Conservation (phyloP, 2,888 invertebrate species). For the Heterodera filipjevi region DNA sequence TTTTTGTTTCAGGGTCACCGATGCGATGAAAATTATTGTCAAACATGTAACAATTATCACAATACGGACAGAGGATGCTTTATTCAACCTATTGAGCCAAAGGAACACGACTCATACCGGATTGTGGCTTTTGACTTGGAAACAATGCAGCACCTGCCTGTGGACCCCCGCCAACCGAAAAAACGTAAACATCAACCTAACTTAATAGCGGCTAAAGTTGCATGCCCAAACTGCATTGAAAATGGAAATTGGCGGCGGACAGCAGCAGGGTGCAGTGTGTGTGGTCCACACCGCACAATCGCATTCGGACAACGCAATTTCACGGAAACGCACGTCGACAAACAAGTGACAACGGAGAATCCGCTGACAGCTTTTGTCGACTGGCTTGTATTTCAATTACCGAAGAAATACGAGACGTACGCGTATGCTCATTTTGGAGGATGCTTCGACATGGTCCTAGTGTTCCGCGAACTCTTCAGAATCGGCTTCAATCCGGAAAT, state of each 20-base stretch:
- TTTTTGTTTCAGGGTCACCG: neutral
- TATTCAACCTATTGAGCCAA: neutral
- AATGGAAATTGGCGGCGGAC: conserved; percentile 4
- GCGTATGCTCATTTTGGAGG: conserved; percentile 21
- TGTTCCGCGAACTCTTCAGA: conserved; percentile 15
- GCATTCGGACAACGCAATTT: conserved; percentile 1
- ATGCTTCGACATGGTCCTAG: conserved; percentile 24
- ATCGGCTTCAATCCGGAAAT: conserved; percentile 8
- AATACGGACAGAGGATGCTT: neutral
- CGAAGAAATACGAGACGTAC: neutral
- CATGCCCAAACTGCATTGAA: conserved; percentile 24
- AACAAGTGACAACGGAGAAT: neutral
- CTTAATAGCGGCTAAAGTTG: conserved; percentile 21
- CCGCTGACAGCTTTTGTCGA: conserved; percentile 26
- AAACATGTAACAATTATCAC: neutral
- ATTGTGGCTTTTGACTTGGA: conserved; percentile 11
- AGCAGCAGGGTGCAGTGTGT: neutral
- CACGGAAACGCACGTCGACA: neutral
- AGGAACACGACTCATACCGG: neutral
- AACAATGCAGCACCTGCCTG: conserved; percentile 2
- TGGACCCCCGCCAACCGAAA: neutral
- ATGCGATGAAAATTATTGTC: neutral
- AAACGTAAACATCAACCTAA: conserved; percentile 12
- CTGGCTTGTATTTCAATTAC: conserved; percentile 10
- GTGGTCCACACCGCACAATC: neutral